These are phyloP conservation scores for Drosophila tanythrix DNA, from an alignment of 2,888 invertebrate species.

Conservation along the genomic window DNA sequence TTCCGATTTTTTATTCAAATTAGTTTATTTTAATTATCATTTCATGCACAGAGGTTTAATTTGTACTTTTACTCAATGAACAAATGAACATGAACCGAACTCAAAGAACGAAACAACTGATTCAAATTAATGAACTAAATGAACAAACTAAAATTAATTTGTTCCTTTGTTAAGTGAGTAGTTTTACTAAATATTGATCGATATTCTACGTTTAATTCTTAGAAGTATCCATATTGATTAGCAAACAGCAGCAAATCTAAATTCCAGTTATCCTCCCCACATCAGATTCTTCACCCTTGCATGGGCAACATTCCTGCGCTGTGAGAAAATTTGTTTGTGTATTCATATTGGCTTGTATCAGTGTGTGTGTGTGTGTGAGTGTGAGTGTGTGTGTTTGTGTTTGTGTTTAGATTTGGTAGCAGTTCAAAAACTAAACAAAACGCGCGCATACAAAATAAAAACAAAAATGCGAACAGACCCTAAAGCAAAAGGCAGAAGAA, in stretches of 20 bases:
- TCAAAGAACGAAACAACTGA: background rate
- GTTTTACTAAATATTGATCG: background rate
- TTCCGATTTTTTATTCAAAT: no score
- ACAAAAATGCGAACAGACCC: slow-evolving; percentile 66
- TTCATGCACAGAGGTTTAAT: no score
- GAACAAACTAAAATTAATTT: background rate
- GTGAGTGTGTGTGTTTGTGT: slow-evolving; percentile 8
- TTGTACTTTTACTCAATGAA: no score
- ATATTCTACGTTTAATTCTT: background rate
- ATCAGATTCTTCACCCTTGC: slow-evolving; percentile 45
- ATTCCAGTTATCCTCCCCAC: background rate
- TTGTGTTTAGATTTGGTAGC: slow-evolving; percentile 40
- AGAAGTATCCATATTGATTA: background rate
- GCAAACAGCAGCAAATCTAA: background rate
- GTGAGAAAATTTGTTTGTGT: slow-evolving; percentile 45
- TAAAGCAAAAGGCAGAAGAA: slow-evolving; percentile 70
- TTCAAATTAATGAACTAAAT: background rate
- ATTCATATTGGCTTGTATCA: slow-evolving; percentile 13
- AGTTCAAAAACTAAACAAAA: slow-evolving; percentile 72
- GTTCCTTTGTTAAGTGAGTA: background rate
- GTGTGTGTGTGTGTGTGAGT: no score
- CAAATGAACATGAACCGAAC: no score
- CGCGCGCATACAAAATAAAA: slow-evolving; percentile 66
- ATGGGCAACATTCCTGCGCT: slow-evolving; percentile 57
- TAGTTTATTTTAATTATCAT: no score